Conservation (phyloP, 2,888 invertebrate species). For the Polydrusus pterygomalis region DNA sequence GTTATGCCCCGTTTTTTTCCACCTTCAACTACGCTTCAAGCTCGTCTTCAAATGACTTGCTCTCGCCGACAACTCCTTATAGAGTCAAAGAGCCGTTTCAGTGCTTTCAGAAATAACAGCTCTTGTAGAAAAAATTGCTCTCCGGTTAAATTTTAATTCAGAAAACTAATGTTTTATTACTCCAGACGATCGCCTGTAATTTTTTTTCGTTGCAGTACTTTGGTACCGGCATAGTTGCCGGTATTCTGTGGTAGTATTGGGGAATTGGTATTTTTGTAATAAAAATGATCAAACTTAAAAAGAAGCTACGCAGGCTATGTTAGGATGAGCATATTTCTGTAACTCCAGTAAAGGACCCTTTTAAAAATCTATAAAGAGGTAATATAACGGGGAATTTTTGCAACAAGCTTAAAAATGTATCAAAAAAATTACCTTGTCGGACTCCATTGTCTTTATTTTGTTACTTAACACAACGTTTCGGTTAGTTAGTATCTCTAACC, state of each 20-base stretch:
- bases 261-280: too few relatives aligned
- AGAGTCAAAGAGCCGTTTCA: neutral
- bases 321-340: too few relatives aligned
- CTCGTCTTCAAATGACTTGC: constrained; percentile 5
- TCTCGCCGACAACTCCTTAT: constrained; percentile 7
- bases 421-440: too few relatives aligned
- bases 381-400: too few relatives aligned
- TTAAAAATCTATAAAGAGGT: too few relatives aligned
- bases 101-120: constrained; percentile 42
- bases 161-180: constrained; percentile 52
- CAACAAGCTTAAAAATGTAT: too few relatives aligned
- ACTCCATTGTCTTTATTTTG: too few relatives aligned
- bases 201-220: constrained; percentile 12
- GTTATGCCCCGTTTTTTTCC: neutral
- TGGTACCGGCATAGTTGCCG: constrained; percentile 9
- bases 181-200: constrained; percentile 47
- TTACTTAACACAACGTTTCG: too few relatives aligned
- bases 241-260: neutral
- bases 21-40: neutral
- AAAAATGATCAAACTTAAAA: too few relatives aligned
- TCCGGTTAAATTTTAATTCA: constrained; percentile 43
- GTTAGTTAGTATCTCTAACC: too few relatives aligned
- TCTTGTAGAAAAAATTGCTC: constrained; percentile 21
- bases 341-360: too few relatives aligned
- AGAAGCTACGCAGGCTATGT: too few relatives aligned